Evolutionary conservation across 2,888 invertebrate genomes (phyloP).

Genomic region (Troilus luridus): DNA sequence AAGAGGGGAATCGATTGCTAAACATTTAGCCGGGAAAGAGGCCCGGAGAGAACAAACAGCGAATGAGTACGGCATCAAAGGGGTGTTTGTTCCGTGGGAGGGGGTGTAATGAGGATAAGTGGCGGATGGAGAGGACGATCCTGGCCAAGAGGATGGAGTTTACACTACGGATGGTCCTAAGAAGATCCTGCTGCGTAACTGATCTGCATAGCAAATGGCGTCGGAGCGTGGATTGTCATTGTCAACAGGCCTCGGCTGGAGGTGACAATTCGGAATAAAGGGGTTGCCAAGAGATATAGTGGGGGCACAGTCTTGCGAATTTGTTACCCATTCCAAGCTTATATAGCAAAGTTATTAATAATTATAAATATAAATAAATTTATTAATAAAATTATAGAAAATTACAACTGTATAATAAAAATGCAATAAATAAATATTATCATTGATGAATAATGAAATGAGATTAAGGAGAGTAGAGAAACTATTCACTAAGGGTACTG

Average conservation of each 20-base stretch:
- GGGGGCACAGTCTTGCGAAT: not conserved
- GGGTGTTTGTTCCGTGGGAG: not conserved
- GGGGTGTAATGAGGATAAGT: not conserved
- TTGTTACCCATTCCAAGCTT: not conserved
- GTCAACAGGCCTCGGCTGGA: not conserved
- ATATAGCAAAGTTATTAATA: not conserved
- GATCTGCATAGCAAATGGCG: slow-evolving; percentile 29
- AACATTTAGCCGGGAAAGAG: slow-evolving; percentile 14
- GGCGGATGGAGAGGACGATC: not conserved
- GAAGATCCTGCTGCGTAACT: not conserved
- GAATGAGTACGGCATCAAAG: not conserved
- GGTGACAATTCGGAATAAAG: not conserved
- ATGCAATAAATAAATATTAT: too few species aligned
- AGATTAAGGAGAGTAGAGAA: too few species aligned
- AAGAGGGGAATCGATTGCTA: not conserved
- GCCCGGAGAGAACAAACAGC: not conserved
- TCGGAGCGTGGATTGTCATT: not conserved
- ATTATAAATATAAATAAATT: too few species aligned
- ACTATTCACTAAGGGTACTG: too few species aligned
- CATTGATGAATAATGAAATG: too few species aligned
- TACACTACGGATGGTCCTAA: not conserved
- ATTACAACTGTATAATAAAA: too few species aligned
- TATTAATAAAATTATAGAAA: too few species aligned
- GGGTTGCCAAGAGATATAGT: not conserved
- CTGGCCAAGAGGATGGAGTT: not conserved